Conservation (phyloP, 2,797 vertebrate species). For the Tokudaia muenninki region DNA sequence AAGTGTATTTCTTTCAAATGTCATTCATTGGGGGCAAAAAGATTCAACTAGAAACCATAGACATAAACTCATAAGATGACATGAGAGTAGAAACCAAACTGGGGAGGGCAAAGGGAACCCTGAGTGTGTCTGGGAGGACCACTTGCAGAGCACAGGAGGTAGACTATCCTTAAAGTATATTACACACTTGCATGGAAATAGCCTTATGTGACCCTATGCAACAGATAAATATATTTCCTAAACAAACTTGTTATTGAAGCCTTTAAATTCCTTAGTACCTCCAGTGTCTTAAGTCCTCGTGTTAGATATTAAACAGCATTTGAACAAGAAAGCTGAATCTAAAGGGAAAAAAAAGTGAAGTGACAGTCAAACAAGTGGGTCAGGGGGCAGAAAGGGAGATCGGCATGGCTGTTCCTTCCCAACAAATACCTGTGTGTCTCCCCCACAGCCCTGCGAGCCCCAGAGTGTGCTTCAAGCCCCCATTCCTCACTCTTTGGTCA, state of each 20-base stretch:
- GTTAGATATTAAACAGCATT: neutral
- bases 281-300: neutral
- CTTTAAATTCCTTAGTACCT: conserved; percentile 15
- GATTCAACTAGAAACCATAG: neutral
- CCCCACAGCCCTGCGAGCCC: neutral
- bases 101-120: neutral
- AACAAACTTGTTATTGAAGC: neutral
- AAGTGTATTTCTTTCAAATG: neutral
- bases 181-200: neutral
- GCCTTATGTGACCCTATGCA: neutral
- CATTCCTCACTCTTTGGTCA: neutral
- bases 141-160: too few relatives aligned
- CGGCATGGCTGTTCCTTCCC: neutral
- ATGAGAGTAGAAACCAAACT: neutral
- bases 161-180: neutral
- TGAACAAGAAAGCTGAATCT: conserved; percentile 29
- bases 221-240: conserved; percentile 5
- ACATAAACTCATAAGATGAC: neutral
- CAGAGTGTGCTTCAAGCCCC: neutral
- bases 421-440: neutral
- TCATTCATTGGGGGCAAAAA: neutral
- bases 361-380: neutral
- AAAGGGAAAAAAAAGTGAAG: conserved; percentile 22
- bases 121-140: neutral
- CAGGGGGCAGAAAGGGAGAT: neutral